Base-by-base conservation (phyloP, 2,797 vertebrate genomes). In the Neosalanx taihuensis region DNA sequence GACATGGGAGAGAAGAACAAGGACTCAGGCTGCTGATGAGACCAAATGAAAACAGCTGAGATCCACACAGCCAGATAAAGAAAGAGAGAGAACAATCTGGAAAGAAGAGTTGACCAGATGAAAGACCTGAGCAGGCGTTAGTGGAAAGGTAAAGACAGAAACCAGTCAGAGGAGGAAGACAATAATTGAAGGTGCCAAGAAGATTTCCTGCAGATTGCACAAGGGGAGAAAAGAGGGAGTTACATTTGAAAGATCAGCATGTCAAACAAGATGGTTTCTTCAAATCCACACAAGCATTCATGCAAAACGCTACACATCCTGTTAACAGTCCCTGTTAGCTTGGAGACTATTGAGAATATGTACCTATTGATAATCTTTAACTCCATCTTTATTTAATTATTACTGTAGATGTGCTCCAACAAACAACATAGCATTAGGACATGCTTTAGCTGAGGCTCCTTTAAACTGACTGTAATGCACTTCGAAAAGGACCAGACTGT, bases 131-230 rank as follows among this genome's bases (percentile, higher is more conserved):
- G 83, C 81, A 80, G 20, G 72, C 59, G 76, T 89, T 85, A 90
- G 83, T 85, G 76, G 79, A 88, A 84, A 87, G 80, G 76, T 72
- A 23, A 67, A 59, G 31, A 84, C 83, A 87, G 76, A 89, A 86
- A 88, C 79, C 57, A 53, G 78, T 87, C 82, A 89, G 75, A 77
- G 76, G 82, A 85, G 80, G 77, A 75, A 85, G 76, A 88, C 76
- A 82, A 79, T 79, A 77, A 90, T 77, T 90, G 87, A 84, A 83
- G 86, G 59, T 82, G 82, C 82, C 82, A 53, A 68, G 70, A 81
- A 83, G 73, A 84, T 91, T 79, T 92, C 94, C 94, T 96, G 94
- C 92, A 93, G 92, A 92, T 82, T 92, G 91, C 87, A 93, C 86
- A 94, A 89, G 88, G 93, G 91, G 93, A 91, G 87, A 93, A 90